Base-by-base conservation (phyloP, 2,797 vertebrate species). In the Bryconaethiops microstoma region DNA sequence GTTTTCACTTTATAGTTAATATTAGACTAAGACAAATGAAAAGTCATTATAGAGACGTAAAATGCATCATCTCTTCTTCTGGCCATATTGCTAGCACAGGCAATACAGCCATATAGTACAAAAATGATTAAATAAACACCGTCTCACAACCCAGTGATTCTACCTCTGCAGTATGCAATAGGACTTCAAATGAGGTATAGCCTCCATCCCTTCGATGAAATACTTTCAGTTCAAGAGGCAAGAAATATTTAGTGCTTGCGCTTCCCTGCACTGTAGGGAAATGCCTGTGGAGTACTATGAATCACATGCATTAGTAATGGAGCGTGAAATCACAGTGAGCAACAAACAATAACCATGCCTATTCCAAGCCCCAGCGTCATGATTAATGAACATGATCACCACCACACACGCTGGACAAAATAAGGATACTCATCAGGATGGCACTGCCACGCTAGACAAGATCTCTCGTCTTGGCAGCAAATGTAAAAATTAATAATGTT, bases 291-390 rank as follows among this genome's bases (percentile, higher is more conserved):
- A 70, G 52, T 25, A 17, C 79, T 62, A 76, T 76, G 73, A 81
- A 81, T 63, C 67, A 62, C 74, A 77, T 77, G 74, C 52, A 77
- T 64, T 72, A 57, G 74, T 76, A 82, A 82, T 82, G 74, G 68
- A 82, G 74, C 69, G 50, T 82, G 80, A 82, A 82, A 82, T 76
- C 74, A 82, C 74, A 64, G 67, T 48, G 68, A 57, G 60, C 80
- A 75, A 72, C 76, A 81, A 72, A 82, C 68, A 77, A 81, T 77
- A 77, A 72, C 68, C 17, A 82, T 65, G 74, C 68, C 45, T 55
- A 57, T 72, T 72, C 21, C 68, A 65, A 29, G 39, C 54, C 72
- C 59, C 74, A 65, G 67, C 80, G 64, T 74, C 77, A 42, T 72
- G 74, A 82, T 82, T 81, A 76, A 81, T 82, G 69, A 81, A 76